Conservation (phyloP, 2,113 vertebrate species). For the Eublepharis macularius region DNA sequence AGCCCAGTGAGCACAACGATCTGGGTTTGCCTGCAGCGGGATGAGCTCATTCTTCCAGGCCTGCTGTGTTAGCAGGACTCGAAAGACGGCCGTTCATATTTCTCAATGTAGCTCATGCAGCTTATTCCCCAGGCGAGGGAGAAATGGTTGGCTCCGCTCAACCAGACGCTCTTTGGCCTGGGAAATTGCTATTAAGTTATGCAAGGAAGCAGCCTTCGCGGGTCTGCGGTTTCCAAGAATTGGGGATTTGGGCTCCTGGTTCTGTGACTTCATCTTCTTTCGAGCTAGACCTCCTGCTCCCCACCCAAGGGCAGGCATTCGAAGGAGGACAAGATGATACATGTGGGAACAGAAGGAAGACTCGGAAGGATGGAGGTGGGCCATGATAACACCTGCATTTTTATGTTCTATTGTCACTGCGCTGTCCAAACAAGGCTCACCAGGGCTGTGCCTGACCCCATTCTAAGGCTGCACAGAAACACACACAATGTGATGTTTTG, state of each 20-base stretch:
- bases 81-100: not conserved
- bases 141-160: not conserved
- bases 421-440: no score
- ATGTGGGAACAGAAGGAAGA: not conserved
- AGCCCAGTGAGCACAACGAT: not conserved
- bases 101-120: not conserved
- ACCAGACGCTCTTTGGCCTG: not conserved
- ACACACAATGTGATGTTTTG: no score
- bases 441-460: no score
- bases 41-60: slow-evolving; percentile 14
- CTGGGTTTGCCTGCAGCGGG: slow-evolving; percentile 22
- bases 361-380: not conserved
- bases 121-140: not conserved
- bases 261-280: not conserved
- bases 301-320: not conserved
- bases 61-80: slow-evolving; percentile 27
- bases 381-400: not conserved
- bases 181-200: not conserved
- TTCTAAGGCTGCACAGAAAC: no score
- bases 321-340: not conserved
- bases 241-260: not conserved
- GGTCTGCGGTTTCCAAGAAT: not conserved
- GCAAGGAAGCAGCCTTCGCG: not conserved
- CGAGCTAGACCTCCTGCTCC: not conserved
- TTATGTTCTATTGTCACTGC: no score